Base-by-base conservation (phyloP, 2,797 vertebrate species). In the Gymnocypris eckloni region DNA sequence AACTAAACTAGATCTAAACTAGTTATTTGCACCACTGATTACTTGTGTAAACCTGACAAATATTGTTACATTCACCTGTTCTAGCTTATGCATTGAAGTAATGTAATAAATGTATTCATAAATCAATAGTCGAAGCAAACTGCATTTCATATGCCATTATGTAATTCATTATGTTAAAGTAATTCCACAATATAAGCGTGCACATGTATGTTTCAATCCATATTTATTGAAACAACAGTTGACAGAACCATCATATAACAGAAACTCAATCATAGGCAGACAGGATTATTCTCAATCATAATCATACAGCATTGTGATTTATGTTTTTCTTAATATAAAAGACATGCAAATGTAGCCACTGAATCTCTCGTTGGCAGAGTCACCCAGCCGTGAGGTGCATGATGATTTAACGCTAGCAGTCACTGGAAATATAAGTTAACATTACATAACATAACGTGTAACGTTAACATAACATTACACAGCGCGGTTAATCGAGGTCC, bases 401-500 rank as follows among this genome's bases (percentile, higher is more conserved):
- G 73, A 80, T 78, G 86, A 81, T 87, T 88, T 88, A 89, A 86
- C 79, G 18, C 33, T 56, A 87, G 72, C 76, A 69, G 87, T 56
- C 77, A 87, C 82, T 64, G 82, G 82, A 88, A 87, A 81, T 52
- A 66, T 71, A 75, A 85, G 78, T 85, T 82, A 86, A 80, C 83
- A 85, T 85, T 41, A 83, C 81, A 75, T 82, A 82, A 66, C 81
- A 75, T 64, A 75, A 83, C 8, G 81, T 72, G 83, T 80, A 85
- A 85, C 28, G 69, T 85, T 85, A 85, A 85, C 84, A 50, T 85
- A 85, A 85, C 84, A 85, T 85, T 80, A 70, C 83, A 86, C 79
- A 87, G 82, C 43, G 76, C 59, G 73, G 85, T 96, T 95, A 99
- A 95, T 99, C 98, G 92, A 99, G 98, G 96, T 99, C 98, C 98